Evolutionary conservation across 2,888 invertebrate species (phyloP).

Genomic region (Rotaria sp.): DNA sequence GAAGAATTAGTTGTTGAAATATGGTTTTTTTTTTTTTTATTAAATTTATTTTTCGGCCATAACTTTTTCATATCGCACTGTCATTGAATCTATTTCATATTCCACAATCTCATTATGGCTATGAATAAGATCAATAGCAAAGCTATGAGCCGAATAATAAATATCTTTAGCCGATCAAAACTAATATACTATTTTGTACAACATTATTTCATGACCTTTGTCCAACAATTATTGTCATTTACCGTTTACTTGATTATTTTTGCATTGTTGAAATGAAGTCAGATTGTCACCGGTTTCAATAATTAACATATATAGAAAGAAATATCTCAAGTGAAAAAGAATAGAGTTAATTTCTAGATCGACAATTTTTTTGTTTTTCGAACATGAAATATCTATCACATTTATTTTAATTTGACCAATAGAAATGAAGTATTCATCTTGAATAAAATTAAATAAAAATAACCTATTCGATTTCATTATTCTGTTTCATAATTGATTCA

Average conservation of each 20-base stretch:
- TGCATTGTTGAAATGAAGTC: neutral
- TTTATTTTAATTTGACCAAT: neutral
- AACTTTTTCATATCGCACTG: too few relatives aligned
- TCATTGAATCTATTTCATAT: too few relatives aligned
- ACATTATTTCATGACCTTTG: neutral
- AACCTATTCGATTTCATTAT: neutral
- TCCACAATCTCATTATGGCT: too few relatives aligned
- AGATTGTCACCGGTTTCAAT: neutral
- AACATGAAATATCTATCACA: neutral
- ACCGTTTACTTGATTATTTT: neutral
- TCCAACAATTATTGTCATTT: neutral
- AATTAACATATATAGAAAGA: neutral
- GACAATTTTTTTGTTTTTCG: neutral
- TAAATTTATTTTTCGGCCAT: too few relatives aligned
- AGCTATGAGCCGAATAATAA: too few relatives aligned
- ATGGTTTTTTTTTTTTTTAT: too few relatives aligned
- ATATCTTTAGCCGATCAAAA: neutral
- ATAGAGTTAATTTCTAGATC: neutral
- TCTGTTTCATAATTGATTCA: too few relatives aligned
- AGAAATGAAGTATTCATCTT: neutral
- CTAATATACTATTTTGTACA: neutral
- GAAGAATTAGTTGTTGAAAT: too few relatives aligned
- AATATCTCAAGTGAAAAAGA: neutral
- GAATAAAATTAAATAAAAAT: neutral
- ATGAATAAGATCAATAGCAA: too few relatives aligned